phyloP scores from a whole-genome alignment of 1,140 invertebrate species.

The Pseudomyrmex dendroicus region DNA sequence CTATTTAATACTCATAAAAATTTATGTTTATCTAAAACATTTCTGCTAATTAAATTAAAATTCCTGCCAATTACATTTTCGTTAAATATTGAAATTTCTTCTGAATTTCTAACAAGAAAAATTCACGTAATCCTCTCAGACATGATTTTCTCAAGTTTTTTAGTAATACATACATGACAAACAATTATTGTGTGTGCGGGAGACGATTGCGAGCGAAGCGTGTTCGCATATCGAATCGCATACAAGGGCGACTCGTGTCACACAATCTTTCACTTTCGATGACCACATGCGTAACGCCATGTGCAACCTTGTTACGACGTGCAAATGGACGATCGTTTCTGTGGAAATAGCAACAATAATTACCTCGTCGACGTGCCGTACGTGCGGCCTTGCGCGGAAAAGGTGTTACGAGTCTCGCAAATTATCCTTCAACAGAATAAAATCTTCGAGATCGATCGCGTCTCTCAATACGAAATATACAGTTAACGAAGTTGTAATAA shows the following conservation, averaged over 20 bases:
- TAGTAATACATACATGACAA: background rate
- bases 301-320: slow-evolving; percentile 33
- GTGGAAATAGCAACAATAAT: slow-evolving; percentile 44
- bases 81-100: slow-evolving; percentile 26
- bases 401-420: slow-evolving; percentile 15
- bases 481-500: background rate
- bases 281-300: slow-evolving; percentile 39
- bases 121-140: background rate
- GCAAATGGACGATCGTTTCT: slow-evolving; percentile 40
- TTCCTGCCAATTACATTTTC: no score
- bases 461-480: background rate
- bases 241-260: slow-evolving; percentile 46
- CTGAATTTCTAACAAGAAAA: background rate
- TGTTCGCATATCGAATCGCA: slow-evolving; percentile 62
- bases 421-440: slow-evolving; percentile 6
- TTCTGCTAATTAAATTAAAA: no score
- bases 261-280: slow-evolving; percentile 46
- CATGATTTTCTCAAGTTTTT: background rate
- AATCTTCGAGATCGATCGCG: background rate
- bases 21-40: no score
- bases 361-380: slow-evolving; percentile 32
- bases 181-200: background rate
- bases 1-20: slow-evolving; percentile 13
- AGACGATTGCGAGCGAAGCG: slow-evolving; percentile 5
- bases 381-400: slow-evolving; percentile 31